Conservation (phyloP, 2,888 invertebrate species). For the Shargacucullia verbasci region DNA sequence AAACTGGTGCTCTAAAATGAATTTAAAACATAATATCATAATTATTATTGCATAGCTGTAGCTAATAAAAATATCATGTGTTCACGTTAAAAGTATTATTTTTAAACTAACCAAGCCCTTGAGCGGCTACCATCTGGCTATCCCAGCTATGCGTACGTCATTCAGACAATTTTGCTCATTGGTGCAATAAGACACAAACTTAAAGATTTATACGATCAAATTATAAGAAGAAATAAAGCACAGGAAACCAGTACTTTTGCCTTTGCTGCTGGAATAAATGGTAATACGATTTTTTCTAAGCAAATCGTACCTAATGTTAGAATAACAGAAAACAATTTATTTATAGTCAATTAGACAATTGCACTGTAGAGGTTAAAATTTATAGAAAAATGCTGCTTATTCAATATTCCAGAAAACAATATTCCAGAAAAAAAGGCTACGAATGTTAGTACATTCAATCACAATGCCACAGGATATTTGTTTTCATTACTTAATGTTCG, state of each 20-base stretch:
- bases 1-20: too few species aligned
- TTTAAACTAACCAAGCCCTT: slow-evolving; percentile 18
- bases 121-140: slow-evolving; percentile 55
- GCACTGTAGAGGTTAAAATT: too few species aligned
- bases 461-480: neutral
- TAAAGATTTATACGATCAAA: neutral
- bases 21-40: too few species aligned
- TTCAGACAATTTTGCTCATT: slow-evolving; percentile 7
- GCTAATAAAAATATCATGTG: neutral
- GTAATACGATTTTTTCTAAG: too few species aligned
- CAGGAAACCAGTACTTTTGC: neutral
- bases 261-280: too few species aligned
- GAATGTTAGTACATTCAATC: neutral
- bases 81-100: slow-evolving; percentile 11
- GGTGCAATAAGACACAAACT: slow-evolving; percentile 27
- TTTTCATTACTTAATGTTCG: neutral
- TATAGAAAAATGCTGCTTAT: too few species aligned
- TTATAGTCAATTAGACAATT: too few species aligned
- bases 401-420: too few species aligned
- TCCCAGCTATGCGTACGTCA: slow-evolving; percentile 32
- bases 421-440: too few species aligned
- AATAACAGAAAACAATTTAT: neutral
- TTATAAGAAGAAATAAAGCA: neutral
- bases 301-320: too few species aligned
- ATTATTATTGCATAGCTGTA: too few species aligned